Conservation (phyloP, 2,888 invertebrate species). For the Craniophora ligustri region DNA sequence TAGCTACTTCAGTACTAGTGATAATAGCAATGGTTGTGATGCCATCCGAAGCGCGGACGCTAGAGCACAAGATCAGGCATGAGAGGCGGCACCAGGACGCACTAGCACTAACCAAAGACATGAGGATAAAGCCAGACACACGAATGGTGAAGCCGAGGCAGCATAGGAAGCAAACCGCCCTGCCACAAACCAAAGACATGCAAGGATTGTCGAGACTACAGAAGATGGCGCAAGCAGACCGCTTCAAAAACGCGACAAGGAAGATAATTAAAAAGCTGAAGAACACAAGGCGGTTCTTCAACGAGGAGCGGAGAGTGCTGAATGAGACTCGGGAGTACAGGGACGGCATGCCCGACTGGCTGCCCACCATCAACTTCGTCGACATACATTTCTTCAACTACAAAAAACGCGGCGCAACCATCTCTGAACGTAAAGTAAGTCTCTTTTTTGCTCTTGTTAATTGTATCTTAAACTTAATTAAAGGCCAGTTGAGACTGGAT, state of each 20-base stretch:
- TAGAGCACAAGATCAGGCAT: constrained; percentile 75
- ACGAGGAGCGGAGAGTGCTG: constrained; percentile 69
- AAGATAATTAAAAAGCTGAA: constrained; percentile 78
- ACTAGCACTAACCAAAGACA: constrained; percentile 67
- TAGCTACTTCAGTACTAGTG: constrained; percentile 82
- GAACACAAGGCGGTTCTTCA: constrained; percentile 76
- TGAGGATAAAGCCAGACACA: constrained; percentile 54
- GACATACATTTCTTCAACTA: constrained; percentile 78
- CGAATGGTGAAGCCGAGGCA: constrained; percentile 56
- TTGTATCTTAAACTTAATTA: no score
- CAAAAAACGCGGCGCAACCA: constrained; percentile 65
- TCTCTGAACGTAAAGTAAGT: constrained; percentile 79
- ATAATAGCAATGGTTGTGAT: constrained; percentile 81
- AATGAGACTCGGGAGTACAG: constrained; percentile 76
- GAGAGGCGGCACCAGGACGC: constrained; percentile 68
- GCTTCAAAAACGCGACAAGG: constrained; percentile 72
- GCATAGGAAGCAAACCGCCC: constrained; percentile 60
- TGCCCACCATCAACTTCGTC: constrained; percentile 82
- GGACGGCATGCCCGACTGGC: constrained; percentile 79
- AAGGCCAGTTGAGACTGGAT: no score
- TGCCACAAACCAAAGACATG: constrained; percentile 71
- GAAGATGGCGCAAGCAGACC: constrained; percentile 66
- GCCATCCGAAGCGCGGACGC: constrained; percentile 74
- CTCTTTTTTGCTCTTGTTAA: constrained; percentile 41
- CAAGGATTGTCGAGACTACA: constrained; percentile 60